Conservation (phyloP, 2,113 vertebrate genomes). For the Callipepla californica region DNA sequence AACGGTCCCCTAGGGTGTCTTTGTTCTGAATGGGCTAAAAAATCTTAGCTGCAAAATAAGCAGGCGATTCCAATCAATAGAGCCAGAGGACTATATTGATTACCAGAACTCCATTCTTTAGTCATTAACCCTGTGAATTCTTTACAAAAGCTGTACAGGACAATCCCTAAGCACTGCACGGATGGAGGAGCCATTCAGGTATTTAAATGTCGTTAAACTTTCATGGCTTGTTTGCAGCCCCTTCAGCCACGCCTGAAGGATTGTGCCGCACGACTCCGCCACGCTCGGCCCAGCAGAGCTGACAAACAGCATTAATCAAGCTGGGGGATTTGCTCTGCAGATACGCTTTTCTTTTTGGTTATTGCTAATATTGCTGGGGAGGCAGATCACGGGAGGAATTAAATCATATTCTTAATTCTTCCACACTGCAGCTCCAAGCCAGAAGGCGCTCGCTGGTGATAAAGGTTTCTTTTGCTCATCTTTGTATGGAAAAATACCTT, state of each 20-base stretch:
- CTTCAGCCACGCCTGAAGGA: constrained; percentile 43
- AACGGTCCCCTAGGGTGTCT: constrained; percentile 87
- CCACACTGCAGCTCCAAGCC: neutral
- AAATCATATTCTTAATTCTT: neutral
- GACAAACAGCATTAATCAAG: constrained; percentile 58
- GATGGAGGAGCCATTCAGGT: constrained; percentile 65
- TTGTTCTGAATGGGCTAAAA: constrained; percentile 88
- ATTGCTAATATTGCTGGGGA: neutral
- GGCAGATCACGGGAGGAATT: neutral
- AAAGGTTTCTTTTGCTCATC: neutral
- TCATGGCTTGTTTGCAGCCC: constrained; percentile 68
- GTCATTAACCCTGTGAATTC: constrained; percentile 86
- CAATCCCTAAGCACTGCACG: constrained; percentile 48
- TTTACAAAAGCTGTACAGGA: constrained; percentile 72
- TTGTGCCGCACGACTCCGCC: neutral
- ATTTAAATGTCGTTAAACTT: constrained; percentile 72
- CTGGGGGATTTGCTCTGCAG: constrained; percentile 38
- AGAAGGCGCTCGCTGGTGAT: neutral
- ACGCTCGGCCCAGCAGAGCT: neutral
- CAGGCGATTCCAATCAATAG: constrained; percentile 89
- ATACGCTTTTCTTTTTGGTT: neutral
- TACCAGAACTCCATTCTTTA: constrained; percentile 87
- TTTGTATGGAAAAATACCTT: neutral
- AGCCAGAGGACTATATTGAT: constrained; percentile 90
- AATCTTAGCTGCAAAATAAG: constrained; percentile 87